Evolutionary conservation across 2,888 invertebrate genomes (phyloP), one percentile per base, ranked within the genome.

Genomic region (Melanophora roralis): DNA sequence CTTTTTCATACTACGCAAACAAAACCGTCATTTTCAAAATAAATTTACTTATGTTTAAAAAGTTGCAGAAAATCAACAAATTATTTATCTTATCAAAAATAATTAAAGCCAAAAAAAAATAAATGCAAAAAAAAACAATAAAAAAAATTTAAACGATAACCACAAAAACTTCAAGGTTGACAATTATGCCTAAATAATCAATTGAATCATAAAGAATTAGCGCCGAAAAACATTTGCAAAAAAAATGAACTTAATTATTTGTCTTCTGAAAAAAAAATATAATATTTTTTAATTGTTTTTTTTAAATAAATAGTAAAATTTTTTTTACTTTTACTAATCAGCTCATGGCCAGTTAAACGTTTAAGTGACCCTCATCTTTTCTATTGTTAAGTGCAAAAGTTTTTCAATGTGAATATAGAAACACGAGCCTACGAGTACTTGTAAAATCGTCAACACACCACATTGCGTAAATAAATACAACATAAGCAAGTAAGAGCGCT

Each of bases 301-400:
- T n/a, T n/a, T 53, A 45, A n/a, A 32, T 34, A 55, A 55, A 45
- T 19, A 60, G 5, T 43, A n/a, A 21, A 23, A 38, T 72, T 64
- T 36, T 36, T 16, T 38, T 21, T 23, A 14, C 34, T 4, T 8
- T 23, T 57, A 34, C 36, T 19, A 51, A 51, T 64, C 59, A 60
- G 62, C 64, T 79, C 78, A 79, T 65, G 74, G 80, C 47, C 80
- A 80, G 40, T 69, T 76, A 38, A 62, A 67, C 51, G 67, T 64
- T 64, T 68, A 72, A 80, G 34, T 80, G 49, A 57, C 67, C 68
- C 72, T 68, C 67, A 65, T 60, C 60, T 27, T 40, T 21, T 59
- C 5, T 47, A 9, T 27, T 73, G 40, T 19, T 14, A 19, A 34
- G 60, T 60, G 19, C 43, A 60, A 27, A 64, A 45, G 2, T 51